A percentile compares a stretch with the other conserved stretches of the same genome.
Conservation (phyloP, 23 tunicate genomes). For the Ascidia mentula region DNA sequence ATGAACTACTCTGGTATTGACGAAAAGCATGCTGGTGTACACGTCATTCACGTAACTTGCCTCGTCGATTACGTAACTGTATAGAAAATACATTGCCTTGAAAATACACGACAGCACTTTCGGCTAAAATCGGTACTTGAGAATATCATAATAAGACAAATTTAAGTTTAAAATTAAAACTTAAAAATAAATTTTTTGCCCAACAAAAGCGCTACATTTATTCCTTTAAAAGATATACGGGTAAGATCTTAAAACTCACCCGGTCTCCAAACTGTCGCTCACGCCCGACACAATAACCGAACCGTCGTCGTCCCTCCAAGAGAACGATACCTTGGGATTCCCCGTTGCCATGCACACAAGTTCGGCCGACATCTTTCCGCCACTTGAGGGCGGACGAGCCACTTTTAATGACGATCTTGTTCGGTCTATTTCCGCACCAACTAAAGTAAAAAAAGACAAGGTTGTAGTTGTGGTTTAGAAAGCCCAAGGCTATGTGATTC, state of each 20-base stretch:
- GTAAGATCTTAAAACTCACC: background rate
- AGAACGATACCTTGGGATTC: slow-evolving; percentile 33
- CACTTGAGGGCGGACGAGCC: slow-evolving; percentile 41
- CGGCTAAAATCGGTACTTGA: too few species aligned
- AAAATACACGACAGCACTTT: too few species aligned
- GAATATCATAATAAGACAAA: too few species aligned
- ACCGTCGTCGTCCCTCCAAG: slow-evolving; percentile 32
- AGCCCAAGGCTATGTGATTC: too few species aligned
- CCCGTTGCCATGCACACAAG: slow-evolving; percentile 42
- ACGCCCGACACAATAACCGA: slow-evolving; percentile 2
- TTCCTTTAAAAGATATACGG: background rate
- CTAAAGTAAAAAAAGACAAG: slow-evolving; percentile 13
- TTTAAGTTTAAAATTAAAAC: too few species aligned
- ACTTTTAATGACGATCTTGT: slow-evolving; percentile 31
- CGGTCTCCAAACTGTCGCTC: background rate
- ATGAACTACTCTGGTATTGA: slow-evolving; percentile 7
- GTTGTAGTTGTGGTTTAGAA: too few species aligned
- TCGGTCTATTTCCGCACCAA: slow-evolving; percentile 30
- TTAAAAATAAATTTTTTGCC: too few species aligned
- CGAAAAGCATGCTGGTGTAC: slow-evolving; percentile 24
- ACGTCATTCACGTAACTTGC: slow-evolving; percentile 28
- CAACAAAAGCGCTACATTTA: background rate
- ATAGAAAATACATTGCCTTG: background rate
- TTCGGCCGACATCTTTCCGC: background rate
- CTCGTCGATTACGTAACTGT: slow-evolving; percentile 18